Evolutionary conservation across 1,140 invertebrate species (phyloP).

Genomic region (Piezodorus guildinii): DNA sequence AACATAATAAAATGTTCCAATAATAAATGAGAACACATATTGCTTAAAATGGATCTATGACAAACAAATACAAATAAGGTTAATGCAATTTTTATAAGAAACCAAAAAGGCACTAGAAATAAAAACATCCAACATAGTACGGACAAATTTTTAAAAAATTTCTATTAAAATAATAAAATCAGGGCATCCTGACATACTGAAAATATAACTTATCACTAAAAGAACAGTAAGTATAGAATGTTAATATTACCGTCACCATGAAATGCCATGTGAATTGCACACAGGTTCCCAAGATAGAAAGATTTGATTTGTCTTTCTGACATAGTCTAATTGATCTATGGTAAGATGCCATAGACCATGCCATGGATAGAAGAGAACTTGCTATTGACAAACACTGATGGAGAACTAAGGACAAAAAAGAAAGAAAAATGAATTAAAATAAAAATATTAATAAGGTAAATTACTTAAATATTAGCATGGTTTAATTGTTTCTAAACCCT

Average conservation of each 20-base stretch:
- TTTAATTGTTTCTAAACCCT: neutral
- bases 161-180: too few species aligned
- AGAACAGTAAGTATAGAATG: conserved; percentile 34
- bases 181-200: neutral
- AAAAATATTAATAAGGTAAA: neutral
- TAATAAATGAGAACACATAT: too few species aligned
- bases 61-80: too few species aligned
- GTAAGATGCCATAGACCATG: conserved; percentile 76
- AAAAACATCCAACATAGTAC: too few species aligned
- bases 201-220: neutral
- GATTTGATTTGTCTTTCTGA: conserved; percentile 57
- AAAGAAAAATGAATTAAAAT: neutral
- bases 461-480: too few species aligned
- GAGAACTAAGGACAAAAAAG: conserved; percentile 37
- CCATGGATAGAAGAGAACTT: conserved; percentile 66
- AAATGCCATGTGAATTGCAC: conserved; percentile 71
- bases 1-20: too few species aligned
- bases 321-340: conserved; percentile 64
- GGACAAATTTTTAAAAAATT: too few species aligned
- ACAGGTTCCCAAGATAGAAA: conserved; percentile 47
- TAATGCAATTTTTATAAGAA: too few species aligned
- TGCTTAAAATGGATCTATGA: too few species aligned
- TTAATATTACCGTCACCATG: conserved; percentile 44
- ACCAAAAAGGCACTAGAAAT: too few species aligned
- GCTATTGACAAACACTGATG: conserved; percentile 57